Conservation (phyloP, 1,140 invertebrate genomes). For the Zaprionus ornatus region DNA sequence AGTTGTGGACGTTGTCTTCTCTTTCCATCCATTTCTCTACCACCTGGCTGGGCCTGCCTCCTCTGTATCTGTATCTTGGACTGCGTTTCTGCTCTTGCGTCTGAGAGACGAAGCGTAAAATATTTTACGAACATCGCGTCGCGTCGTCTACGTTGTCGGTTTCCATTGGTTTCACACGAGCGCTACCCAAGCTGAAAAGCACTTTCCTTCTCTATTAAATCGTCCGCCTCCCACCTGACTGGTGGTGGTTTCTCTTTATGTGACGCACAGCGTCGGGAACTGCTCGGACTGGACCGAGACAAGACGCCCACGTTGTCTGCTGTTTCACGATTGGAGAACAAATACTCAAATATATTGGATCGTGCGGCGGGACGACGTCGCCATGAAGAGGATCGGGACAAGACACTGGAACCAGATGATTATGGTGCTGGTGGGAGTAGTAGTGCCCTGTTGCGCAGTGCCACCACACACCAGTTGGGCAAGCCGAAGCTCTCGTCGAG, state of each 20-base stretch:
- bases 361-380: conserved; percentile 86
- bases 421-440: conserved; percentile 66
- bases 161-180: conserved; percentile 78
- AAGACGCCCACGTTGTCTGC: conserved; percentile 84
- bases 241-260: conserved; percentile 55
- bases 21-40: conserved; percentile 17
- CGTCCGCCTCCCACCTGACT: conserved; percentile 24
- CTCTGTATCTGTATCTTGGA: conserved; percentile 3
- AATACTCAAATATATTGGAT: conserved; percentile 89
- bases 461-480: conserved; percentile 86
- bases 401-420: conserved; percentile 87
- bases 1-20: background rate
- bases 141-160: conserved; percentile 32
- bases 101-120: conserved; percentile 59
- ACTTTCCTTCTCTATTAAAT: conserved; percentile 69
- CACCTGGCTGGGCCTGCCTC: conserved; percentile 2
- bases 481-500: conserved; percentile 84
- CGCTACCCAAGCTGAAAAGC: conserved; percentile 56
- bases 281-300: conserved; percentile 64
- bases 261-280: conserved; percentile 63
- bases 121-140: conserved; percentile 41
- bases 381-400: conserved; percentile 86
- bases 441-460: conserved; percentile 85
- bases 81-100: conserved; percentile 36
- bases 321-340: conserved; percentile 89